Evolutionary conservation across 2,888 invertebrate genomes (phyloP).

Genomic region (Ichneumoninae sp.): DNA sequence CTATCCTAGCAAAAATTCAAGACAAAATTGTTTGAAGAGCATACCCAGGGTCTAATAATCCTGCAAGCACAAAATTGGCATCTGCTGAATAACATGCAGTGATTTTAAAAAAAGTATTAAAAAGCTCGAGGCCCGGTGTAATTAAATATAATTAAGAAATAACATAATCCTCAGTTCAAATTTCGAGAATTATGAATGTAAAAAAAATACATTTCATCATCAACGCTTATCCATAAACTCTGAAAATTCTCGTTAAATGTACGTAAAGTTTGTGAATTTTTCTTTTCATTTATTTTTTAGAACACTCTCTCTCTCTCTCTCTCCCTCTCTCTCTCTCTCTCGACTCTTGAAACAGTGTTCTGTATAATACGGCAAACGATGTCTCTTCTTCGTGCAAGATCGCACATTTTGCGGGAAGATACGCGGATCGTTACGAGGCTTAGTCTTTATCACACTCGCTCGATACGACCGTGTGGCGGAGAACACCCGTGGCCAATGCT

Average conservation of each 20-base stretch:
- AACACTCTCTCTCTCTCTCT: neutral
- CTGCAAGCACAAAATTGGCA: too few relatives aligned
- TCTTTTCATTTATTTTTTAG: neutral
- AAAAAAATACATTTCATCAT: neutral
- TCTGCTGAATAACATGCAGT: too few relatives aligned
- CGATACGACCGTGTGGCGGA: slow-evolving; percentile 31
- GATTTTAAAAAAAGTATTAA: neutral
- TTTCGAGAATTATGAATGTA: too few relatives aligned
- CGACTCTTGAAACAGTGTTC: neutral
- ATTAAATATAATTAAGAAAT: too few relatives aligned
- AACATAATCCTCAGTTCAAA: too few relatives aligned
- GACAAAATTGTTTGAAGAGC: too few relatives aligned
- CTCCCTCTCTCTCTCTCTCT: neutral
- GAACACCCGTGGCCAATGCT: slow-evolving; percentile 6
- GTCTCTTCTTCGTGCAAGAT: slow-evolving; percentile 12
- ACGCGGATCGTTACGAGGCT: slow-evolving; percentile 39
- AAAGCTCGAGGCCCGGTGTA: too few relatives aligned
- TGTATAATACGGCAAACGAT: slow-evolving; percentile 7
- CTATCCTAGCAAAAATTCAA: too few relatives aligned
- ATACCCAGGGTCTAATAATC: too few relatives aligned
- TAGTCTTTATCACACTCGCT: slow-evolving; percentile 44
- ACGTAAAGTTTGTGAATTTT: neutral
- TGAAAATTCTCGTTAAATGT: neutral
- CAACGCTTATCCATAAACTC: neutral
- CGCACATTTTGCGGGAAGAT: slow-evolving; percentile 23